These are phyloP conservation scores for Drosophila borealis DNA, from an alignment of 2,888 invertebrate species.

Conservation along the genomic window DNA sequence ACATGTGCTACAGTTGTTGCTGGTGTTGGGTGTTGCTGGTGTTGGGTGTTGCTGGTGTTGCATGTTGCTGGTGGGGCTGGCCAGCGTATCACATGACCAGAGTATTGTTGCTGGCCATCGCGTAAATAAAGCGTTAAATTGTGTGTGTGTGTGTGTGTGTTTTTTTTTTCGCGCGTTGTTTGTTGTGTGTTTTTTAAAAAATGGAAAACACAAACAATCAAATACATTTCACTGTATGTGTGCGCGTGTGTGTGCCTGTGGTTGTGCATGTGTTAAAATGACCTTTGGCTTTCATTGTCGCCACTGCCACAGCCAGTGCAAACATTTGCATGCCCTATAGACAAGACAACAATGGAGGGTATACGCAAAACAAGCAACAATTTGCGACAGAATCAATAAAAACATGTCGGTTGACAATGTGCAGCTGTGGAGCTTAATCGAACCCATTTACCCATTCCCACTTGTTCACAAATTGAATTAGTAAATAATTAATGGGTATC, in stretches of 20 bases:
- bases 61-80: conserved; percentile 3
- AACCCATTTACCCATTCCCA: no score
- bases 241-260: conserved; percentile 16
- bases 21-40: conserved; percentile 5
- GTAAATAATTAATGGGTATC: background rate
- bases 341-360: background rate
- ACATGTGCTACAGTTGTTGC: conserved; percentile 62
- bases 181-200: conserved; percentile 56
- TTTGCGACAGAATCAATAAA: background rate
- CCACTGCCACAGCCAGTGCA: conserved; percentile 18
- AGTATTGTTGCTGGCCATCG: conserved; percentile 44
- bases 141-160: conserved; percentile 58
- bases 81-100: conserved; percentile 56
- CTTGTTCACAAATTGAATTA: no score
- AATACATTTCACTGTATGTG: conserved; percentile 69
- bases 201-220: conserved; percentile 75
- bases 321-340: conserved; percentile 29
- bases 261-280: conserved; percentile 59
- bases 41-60: conserved; percentile 1
- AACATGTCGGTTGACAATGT: background rate
- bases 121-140: conserved; percentile 78
- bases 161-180: conserved; percentile 55
- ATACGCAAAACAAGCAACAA: background rate
- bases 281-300: conserved; percentile 74
- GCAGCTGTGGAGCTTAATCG: no score